Percentiles rank a stretch among this genome's conserved stretches.
phyloP scores from a whole-genome alignment of 2,888 invertebrate species.

The Agrenia bidenticulata region DNA sequence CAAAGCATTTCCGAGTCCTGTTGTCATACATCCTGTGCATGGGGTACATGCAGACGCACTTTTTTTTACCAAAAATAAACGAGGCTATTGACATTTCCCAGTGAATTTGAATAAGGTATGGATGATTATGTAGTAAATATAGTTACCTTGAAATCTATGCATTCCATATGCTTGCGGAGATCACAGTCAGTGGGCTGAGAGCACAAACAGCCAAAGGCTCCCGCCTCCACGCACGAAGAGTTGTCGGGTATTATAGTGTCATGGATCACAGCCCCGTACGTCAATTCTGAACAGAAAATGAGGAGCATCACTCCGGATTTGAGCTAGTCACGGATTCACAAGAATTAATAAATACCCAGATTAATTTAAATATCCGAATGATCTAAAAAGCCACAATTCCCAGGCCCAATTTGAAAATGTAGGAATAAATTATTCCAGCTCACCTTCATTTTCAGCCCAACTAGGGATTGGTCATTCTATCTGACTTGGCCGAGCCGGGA shows the following conservation, averaged over 20 bases:
- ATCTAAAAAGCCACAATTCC: no score
- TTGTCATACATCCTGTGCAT: slow-evolving; percentile 31
- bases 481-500: no score
- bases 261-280: slow-evolving; percentile 18
- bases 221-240: slow-evolving; percentile 21
- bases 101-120: no score
- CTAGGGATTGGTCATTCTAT: no score
- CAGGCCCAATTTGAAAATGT: no score
- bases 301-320: not conserved
- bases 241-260: slow-evolving; percentile 27
- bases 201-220: slow-evolving; percentile 35
- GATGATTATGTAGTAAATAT: not conserved
- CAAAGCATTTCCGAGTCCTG: slow-evolving; percentile 27
- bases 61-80: not conserved
- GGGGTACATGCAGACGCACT: slow-evolving; percentile 36
- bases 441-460: no score
- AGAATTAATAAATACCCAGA: no score
- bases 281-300: not conserved
- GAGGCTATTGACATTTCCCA: no score
- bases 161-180: slow-evolving; percentile 27
- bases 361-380: no score
- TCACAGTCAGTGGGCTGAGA: slow-evolving; percentile 21
- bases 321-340: no score
- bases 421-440: no score
- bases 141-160: slow-evolving; percentile 37